Conservation (phyloP, 2,113 vertebrate genomes). For the Phrynocephalus versicolor region DNA sequence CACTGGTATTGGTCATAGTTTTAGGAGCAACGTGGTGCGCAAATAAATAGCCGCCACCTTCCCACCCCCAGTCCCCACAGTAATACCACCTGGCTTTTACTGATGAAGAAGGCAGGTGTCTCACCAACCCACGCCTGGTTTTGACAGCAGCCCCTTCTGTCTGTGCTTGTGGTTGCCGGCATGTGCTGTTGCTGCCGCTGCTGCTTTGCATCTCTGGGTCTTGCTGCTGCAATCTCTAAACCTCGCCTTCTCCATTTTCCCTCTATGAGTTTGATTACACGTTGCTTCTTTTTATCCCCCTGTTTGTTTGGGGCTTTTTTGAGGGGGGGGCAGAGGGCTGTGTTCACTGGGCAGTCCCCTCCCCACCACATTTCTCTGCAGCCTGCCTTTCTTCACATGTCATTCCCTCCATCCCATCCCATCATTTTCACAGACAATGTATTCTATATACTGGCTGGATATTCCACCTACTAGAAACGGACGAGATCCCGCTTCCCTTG, state of each 20-base stretch:
- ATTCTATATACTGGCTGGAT: constrained; percentile 71
- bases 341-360: too few species aligned
- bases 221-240: constrained; percentile 31
- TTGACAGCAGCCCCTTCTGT: constrained; percentile 11
- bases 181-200: constrained; percentile 22
- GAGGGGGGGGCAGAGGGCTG: too few species aligned
- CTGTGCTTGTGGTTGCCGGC: constrained; percentile 42
- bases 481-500: neutral
- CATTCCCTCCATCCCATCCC: constrained; percentile 37
- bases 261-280: neutral
- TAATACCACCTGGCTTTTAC: constrained; percentile 37
- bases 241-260: neutral
- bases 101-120: neutral
- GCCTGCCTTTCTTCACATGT: neutral
- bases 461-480: constrained; percentile 19
- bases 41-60: constrained; percentile 48
- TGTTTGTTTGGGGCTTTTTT: too few species aligned
- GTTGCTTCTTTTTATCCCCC: neutral
- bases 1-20: neutral
- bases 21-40: constrained; percentile 18
- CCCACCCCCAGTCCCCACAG: too few species aligned
- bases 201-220: neutral
- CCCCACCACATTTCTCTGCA: neutral
- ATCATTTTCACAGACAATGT: constrained; percentile 56
- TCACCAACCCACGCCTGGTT: constrained; percentile 5